Conservation (phyloP, 2,888 invertebrate genomes). For the Lasioglossum villosulum region DNA sequence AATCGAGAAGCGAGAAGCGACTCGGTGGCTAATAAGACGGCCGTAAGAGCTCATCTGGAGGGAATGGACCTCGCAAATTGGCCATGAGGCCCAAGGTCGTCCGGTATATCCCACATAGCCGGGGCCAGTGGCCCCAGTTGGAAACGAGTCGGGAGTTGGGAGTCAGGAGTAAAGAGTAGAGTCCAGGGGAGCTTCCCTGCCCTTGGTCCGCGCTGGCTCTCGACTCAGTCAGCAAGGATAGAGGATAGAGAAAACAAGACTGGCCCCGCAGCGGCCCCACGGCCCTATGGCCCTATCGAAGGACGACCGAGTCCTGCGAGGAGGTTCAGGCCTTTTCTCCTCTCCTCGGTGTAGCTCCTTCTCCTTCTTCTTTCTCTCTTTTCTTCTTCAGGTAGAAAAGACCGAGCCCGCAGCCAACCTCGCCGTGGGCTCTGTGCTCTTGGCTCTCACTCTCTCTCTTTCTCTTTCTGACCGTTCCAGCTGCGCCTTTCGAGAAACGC, state of each 20-base stretch:
- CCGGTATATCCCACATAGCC: slow-evolving; percentile 80
- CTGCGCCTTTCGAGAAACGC: slow-evolving; percentile 29
- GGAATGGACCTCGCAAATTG: slow-evolving; percentile 80
- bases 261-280: slow-evolving; percentile 34
- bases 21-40: slow-evolving; percentile 67
- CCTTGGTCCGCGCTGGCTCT: slow-evolving; percentile 42
- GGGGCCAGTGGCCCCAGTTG: slow-evolving; percentile 81
- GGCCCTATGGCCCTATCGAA: slow-evolving; percentile 4
- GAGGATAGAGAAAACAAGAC: slow-evolving; percentile 58
- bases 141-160: slow-evolving; percentile 63
- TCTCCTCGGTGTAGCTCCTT: background rate
- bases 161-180: background rate
- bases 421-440: background rate
- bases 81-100: slow-evolving; percentile 83
- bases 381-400: background rate
- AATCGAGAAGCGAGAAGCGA: slow-evolving; percentile 21
- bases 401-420: background rate
- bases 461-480: background rate
- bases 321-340: background rate
- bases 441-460: background rate
- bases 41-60: slow-evolving; percentile 71
- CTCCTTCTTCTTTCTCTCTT: background rate
- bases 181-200: slow-evolving; percentile 66
- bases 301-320: slow-evolving; percentile 12
- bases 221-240: slow-evolving; percentile 3